Base-by-base conservation (phyloP, 2,888 invertebrate genomes). In the Drosophila lacicola region DNA sequence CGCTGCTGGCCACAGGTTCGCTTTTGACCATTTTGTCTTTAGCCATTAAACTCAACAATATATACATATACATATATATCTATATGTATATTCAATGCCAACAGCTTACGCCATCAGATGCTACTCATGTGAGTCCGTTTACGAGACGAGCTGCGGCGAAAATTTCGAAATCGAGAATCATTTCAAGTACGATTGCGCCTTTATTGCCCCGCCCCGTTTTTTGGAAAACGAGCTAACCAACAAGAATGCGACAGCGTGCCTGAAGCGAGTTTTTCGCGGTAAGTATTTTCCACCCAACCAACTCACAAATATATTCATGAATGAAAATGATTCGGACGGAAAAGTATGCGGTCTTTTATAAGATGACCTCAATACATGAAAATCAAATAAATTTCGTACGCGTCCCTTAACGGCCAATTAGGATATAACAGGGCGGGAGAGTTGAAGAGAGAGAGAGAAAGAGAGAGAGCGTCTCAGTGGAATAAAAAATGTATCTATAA, bases 81-180 rank as follows among this genome's bases (percentile, higher is more conserved):
- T 37, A 34, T 36, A 53, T 62, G 2, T 44, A 8, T 46, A 29
- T 72, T 66, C 79, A 85, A 80, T 82, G 78, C 69, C 73, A 77
- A 58, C 70, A 92, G 91, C 84, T 58, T 82, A 78, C 62, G 91
- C 91, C 75, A 90, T 92, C 69, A 85, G 82, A 58, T 92, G 92
- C 68, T 92, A 91, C 63, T 80, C 89, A 60, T 92, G 92, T 69
- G 92, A 92, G 72, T 92, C 92, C 11, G 85, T 80, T 39, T 89
- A 90, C 70, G 88, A 91, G 67, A 25, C 79, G 36, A 87, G 84
- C 57, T 91, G 91, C 54, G 91, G 89, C 47, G 90, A 89, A 58
- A 75, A 90, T 54, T 92, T 92, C 72, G 80, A 87, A 17, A 53
- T 73, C 49, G 90, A 91, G 51, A 82, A 86, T 41, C 67, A 90